Evolutionary conservation across 2,888 invertebrate genomes (phyloP).

Genomic region (Drosophila nr. perissopoda): DNA sequence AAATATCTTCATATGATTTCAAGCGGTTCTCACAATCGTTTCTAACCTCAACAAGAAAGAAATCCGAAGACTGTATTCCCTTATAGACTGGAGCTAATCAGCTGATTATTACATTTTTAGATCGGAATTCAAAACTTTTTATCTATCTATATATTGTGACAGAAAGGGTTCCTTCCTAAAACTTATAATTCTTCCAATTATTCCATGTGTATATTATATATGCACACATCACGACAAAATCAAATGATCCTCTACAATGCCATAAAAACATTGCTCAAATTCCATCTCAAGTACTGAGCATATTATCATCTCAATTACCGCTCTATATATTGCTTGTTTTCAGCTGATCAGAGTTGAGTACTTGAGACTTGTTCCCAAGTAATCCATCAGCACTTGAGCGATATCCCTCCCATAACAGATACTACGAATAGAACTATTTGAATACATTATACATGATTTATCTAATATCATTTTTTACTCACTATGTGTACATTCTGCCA

Average conservation of each 20-base stretch:
- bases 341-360: slow-evolving; percentile 5
- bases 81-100: background rate
- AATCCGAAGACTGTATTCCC: background rate
- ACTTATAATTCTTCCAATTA: background rate
- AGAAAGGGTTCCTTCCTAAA: background rate
- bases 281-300: slow-evolving; percentile 18
- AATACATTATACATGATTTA: background rate
- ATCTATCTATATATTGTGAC: too few species aligned
- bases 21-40: background rate
- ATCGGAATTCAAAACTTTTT: background rate
- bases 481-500: background rate
- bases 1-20: background rate
- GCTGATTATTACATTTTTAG: background rate
- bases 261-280: slow-evolving; percentile 1
- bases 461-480: background rate
- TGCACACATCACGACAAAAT: background rate
- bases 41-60: background rate
- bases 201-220: background rate
- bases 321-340: slow-evolving; percentile 2
- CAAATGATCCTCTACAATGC: background rate
- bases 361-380: slow-evolving; percentile 3
- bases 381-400: slow-evolving; percentile 9
- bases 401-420: background rate
- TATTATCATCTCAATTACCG: background rate
- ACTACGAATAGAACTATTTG: background rate